Evolutionary conservation across 2,797 vertebrate genomes (phyloP), one percentile per base, ranked within the genome.

Genomic region (Netta rufina): DNA sequence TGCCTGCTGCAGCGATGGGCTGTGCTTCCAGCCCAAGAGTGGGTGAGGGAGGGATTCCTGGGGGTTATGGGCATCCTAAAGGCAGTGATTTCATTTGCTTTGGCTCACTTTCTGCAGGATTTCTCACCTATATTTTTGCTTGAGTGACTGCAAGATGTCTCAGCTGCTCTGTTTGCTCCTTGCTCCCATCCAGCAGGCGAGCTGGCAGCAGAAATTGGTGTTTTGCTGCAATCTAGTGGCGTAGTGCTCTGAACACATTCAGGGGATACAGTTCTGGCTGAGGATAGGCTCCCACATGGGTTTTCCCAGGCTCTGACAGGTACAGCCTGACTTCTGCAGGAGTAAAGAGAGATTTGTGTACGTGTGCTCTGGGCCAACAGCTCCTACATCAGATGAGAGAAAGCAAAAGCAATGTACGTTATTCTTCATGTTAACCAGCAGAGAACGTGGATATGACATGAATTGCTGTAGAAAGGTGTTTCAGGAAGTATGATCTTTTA

Each of bases 211-310:
- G 69, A 90, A 91, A 64, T 1, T 5, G 47, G 73, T 83, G 79
- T 45, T 95, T 25, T 97, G 94, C 97, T 97, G 97, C 97, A 67
- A 91, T 66, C 97, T 97, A 97, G 95, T 79, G 97, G 97, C 19
- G 72, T 4, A 87, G 54, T 17, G 4, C 41, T 3, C 2, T 38
- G 51, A 73, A 15, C 9, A 28, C 9, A 1, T 56, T 61, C 61
- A 0, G 5, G 58, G 30, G 10, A 36, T 49, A 51, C 3, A 1
- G 27, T 73, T 24, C 62, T 32, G 77, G 47, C 13, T 64, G 58
- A 41, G 65, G 49, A 16, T 2, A 5, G 30, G 19, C 7, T 57
- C 27, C 65, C 54, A 5, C 0, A 9, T 7, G 4, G 43, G 20
- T 53, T 58, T 81, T 76, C 28, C 32, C 49, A 38, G 30, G n/a